Conservation (phyloP, 2,888 invertebrate genomes). For the Epistrophella euchroma region DNA sequence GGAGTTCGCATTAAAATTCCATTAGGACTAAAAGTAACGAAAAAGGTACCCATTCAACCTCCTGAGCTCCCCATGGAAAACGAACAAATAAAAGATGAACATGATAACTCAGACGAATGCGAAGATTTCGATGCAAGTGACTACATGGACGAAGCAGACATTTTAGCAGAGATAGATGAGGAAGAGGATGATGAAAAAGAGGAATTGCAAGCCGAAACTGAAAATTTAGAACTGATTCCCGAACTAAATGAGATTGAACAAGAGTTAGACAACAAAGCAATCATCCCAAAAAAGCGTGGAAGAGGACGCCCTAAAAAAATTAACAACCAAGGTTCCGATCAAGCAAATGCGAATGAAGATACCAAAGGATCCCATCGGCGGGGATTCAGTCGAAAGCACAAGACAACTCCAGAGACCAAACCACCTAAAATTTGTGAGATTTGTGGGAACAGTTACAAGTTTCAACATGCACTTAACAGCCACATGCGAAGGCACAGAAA, state of each 20-base stretch:
- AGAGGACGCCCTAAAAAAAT: conserved; percentile 71
- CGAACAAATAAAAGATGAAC: conserved; percentile 49
- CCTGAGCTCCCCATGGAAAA: neutral
- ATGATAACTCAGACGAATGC: conserved; percentile 50
- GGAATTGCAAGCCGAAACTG: conserved; percentile 56
- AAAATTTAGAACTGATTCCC: conserved; percentile 55
- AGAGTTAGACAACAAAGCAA: neutral
- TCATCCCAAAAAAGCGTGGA: conserved; percentile 50
- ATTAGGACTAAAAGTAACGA: conserved; percentile 78
- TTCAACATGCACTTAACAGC: conserved; percentile 82
- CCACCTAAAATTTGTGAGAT: conserved; percentile 82
- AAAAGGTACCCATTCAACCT: conserved; percentile 68
- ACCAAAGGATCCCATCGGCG: neutral
- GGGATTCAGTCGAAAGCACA: conserved; percentile 6
- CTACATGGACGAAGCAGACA: conserved; percentile 38
- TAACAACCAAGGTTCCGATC: neutral
- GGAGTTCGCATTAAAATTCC: conserved; percentile 78
- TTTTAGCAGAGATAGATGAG: conserved; percentile 51
- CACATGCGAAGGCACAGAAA: conserved; percentile 83
- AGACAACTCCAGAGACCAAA: conserved; percentile 69
- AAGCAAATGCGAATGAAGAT: neutral
- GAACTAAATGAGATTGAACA: conserved; percentile 19
- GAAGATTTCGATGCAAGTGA: conserved; percentile 54
- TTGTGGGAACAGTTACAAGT: conserved; percentile 83
- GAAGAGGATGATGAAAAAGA: conserved; percentile 46